These are phyloP conservation scores for Scophthalmus maximus DNA, from an alignment of 2,113 vertebrate species.

Conservation along the genomic window DNA sequence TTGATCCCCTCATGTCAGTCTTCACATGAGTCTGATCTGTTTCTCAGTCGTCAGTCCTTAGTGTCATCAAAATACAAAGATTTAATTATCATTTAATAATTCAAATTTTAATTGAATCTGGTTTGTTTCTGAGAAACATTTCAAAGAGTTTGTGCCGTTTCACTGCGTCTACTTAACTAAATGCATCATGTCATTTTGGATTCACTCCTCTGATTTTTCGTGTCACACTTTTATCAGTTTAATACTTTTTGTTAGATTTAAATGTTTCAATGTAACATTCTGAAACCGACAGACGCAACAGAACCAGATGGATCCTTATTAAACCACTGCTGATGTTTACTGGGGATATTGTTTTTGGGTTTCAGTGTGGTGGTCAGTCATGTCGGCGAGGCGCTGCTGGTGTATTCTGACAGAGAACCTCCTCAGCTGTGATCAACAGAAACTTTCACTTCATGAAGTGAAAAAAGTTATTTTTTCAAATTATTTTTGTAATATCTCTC, in stretches of 20 bases:
- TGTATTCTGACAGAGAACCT: constrained; percentile 84
- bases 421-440: neutral
- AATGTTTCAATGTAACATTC: neutral
- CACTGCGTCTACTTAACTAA: no score
- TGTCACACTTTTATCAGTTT: neutral
- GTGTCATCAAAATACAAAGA: neutral
- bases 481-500: constrained; percentile 28
- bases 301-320: neutral
- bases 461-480: constrained; percentile 2
- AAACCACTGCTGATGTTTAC: neutral
- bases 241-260: neutral
- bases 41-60: no score
- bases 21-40: no score
- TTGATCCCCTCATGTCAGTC: neutral
- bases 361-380: constrained; percentile 87
- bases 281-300: neutral
- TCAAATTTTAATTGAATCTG: no score
- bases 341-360: constrained; percentile 7
- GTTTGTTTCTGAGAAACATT: no score
- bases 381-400: constrained; percentile 87
- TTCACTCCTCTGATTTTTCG: no score
- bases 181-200: neutral
- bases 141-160: no score
- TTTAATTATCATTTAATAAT: neutral
- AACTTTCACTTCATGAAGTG: neutral